A percentile compares a stretch with the other conserved stretches of the same genome.
phyloP scores from a whole-genome alignment of 2,888 invertebrate species.

The Aporophyla nigra region DNA sequence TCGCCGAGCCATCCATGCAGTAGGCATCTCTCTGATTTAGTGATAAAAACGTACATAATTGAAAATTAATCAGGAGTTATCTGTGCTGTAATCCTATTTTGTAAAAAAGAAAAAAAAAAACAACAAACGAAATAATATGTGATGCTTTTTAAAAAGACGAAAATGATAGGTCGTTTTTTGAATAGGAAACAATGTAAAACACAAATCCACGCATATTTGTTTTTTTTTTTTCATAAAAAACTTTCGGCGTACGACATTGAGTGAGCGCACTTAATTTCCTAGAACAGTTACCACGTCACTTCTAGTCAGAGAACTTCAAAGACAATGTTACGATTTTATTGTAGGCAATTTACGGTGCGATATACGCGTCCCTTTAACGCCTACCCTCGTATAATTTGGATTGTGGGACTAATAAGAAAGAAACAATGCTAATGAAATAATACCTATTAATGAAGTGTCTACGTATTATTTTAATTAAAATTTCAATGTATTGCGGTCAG shows the following conservation, averaged over 20 bases:
- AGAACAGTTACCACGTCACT: conserved; percentile 38
- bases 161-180: background rate
- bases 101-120: too few relatives aligned
- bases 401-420: conserved; percentile 84
- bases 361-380: conserved; percentile 86
- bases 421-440: conserved; percentile 85
- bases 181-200: background rate
- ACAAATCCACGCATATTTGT: background rate
- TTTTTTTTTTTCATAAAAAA: background rate
- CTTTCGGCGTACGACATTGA: background rate
- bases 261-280: background rate
- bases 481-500: conserved; percentile 59
- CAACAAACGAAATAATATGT: background rate
- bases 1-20: too few relatives aligned
- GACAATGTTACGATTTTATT: conserved; percentile 85
- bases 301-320: conserved; percentile 70
- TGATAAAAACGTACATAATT: too few relatives aligned
- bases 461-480: conserved; percentile 70
- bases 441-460: conserved; percentile 76
- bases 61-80: too few relatives aligned
- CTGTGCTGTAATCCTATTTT: too few relatives aligned
- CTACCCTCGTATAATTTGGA: conserved; percentile 86
- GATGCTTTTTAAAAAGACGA: too few relatives aligned
- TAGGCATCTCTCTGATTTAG: too few relatives aligned
- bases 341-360: conserved; percentile 87